These are phyloP conservation scores for Lophotis ruficrista DNA, from an alignment of 2,113 vertebrate species.

Conservation along the genomic window DNA sequence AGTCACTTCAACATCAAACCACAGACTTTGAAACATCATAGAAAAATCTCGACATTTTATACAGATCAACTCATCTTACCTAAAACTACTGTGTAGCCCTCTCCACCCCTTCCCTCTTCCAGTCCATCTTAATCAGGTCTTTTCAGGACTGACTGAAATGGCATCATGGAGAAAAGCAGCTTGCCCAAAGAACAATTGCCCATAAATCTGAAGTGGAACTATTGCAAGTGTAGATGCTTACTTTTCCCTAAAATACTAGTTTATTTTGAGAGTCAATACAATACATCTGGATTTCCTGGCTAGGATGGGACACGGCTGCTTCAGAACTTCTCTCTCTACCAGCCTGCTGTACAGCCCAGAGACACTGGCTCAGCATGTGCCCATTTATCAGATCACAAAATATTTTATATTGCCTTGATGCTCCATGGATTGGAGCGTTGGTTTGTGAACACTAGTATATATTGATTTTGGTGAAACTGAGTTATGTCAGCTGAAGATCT, in stretches of 20 bases:
- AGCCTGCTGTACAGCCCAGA: neutral
- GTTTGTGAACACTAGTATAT: neutral
- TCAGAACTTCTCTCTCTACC: neutral
- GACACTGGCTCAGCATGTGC: neutral
- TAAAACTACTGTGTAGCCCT: neutral
- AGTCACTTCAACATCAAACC: neutral
- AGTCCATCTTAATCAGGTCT: neutral
- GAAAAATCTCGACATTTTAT: neutral
- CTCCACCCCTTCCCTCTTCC: neutral
- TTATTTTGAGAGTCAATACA: neutral
- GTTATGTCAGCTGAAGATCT: neutral
- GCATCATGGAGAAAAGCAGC: neutral
- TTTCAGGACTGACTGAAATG: neutral
- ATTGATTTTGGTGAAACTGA: neutral
- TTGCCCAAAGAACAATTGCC: neutral
- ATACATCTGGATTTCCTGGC: neutral
- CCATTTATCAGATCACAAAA: neutral
- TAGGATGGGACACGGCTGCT: neutral
- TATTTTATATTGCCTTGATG: neutral
- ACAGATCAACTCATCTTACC: neutral
- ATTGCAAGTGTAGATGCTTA: neutral
- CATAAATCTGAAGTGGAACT: neutral
- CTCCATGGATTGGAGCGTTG: neutral
- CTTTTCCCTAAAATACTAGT: neutral
- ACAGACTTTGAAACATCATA: neutral